A percentile compares a stretch with the other conserved stretches of the same genome.
Evolutionary conservation across 2,888 invertebrate species (phyloP).

Genomic region (Lucinisca nassula): DNA sequence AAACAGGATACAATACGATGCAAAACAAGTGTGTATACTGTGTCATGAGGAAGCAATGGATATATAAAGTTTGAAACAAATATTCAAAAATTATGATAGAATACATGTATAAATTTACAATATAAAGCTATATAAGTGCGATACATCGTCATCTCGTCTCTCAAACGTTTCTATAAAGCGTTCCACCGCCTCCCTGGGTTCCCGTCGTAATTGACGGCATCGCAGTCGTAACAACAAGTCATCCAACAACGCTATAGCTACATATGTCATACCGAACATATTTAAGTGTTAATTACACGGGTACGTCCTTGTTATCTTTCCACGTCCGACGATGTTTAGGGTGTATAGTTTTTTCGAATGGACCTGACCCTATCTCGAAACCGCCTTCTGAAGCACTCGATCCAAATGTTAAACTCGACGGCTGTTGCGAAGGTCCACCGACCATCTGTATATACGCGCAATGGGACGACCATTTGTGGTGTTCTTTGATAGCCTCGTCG

Average conservation of each 20-base stretch:
- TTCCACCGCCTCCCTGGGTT: not conserved
- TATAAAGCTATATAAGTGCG: too few relatives aligned
- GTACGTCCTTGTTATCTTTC: not conserved
- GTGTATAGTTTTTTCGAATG: not conserved
- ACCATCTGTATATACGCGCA: slow-evolving; percentile 3
- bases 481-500: not conserved
- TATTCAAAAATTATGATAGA: too few relatives aligned
- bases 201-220: not conserved
- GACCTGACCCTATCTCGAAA: not conserved
- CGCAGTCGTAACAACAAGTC: not conserved
- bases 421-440: not conserved
- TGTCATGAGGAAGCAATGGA: too few relatives aligned
- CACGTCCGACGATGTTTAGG: not conserved
- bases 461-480: not conserved
- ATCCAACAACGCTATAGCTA: not conserved
- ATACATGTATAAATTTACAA: too few relatives aligned
- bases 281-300: not conserved
- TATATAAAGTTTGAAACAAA: too few relatives aligned
- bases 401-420: not conserved
- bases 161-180: not conserved
- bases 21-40: too few relatives aligned
- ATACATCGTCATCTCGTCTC: too few relatives aligned
- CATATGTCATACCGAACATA: not conserved
- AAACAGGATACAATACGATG: too few relatives aligned
- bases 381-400: not conserved